Base-by-base conservation (phyloP, 2,888 invertebrate genomes). In the Hirtodrosophila alboralis region DNA sequence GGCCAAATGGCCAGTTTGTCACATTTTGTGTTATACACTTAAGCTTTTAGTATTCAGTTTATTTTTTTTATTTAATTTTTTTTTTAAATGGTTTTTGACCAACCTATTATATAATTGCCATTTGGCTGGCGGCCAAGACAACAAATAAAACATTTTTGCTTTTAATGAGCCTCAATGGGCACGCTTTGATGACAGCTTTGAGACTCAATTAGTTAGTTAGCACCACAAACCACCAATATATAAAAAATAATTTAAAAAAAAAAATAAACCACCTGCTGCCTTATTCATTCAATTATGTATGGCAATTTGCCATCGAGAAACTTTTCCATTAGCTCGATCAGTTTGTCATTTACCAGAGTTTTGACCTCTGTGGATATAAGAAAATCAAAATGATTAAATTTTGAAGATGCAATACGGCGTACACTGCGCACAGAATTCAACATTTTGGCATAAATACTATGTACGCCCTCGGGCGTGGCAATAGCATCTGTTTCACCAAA, bases 311-410 rank as follows among this genome's bases (percentile, higher is more conserved):
- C 75, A 2, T 61, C 72, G n/a, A 87, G 59, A 75, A 79, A 81
- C 18, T 79, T 75, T 52, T 83, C 77, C 77, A 88, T 72, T 45
- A 73, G 26, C 33, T 75, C 80, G 10, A 88, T 59, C 37, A 89
- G 59, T 37, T 85, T 86, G 52, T 85, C 79, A 26, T 89, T 89
- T 8, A 89, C 72, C 57, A 88, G 53, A 2, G 53, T 66, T 14
- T 79, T 83, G 1, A 87, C 61, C n/a, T 87, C 69, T 7, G 48
- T 23, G 0, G 88, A 66, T 26, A 86, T 52, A 2, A 89, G 41
- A 23, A 89, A 89, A 48, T 89, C 89, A 7, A 88, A 81, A 48
- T 89, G 89, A 62, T 87, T 89, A 47, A 89, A 89, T 52, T 80
- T 84, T 0, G 13, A 23, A 0, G 88, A 69, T 0, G 61, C 56